A percentile compares a stretch with the other conserved stretches of the same genome.
Conservation (phyloP, 2,888 invertebrate species). For the Choristoneura rosaceana region DNA sequence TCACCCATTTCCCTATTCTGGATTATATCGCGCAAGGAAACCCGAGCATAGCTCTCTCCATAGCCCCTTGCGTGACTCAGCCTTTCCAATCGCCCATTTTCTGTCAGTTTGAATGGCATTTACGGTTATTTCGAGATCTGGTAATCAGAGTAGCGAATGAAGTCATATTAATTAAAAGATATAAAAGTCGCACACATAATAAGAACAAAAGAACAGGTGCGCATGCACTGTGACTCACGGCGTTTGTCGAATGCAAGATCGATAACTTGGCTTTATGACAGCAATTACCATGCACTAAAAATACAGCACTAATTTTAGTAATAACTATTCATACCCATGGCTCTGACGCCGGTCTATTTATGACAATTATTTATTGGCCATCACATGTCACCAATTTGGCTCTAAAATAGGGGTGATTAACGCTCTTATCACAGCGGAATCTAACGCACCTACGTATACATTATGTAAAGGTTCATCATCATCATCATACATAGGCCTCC, state of each 20-base stretch:
- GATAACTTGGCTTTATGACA: slow-evolving; percentile 39
- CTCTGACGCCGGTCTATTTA: slow-evolving; percentile 4
- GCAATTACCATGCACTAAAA: slow-evolving; percentile 27
- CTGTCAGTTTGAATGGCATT: no score
- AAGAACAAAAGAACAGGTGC: slow-evolving; percentile 21
- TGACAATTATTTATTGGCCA: not conserved
- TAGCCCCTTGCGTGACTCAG: no score
- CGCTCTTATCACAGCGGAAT: not conserved
- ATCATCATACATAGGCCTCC: no score
- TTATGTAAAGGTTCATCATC: no score
- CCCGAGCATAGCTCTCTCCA: no score
- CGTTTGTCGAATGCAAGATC: slow-evolving; percentile 22
- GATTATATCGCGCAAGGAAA: no score
- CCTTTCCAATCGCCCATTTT: no score
- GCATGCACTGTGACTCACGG: slow-evolving; percentile 5
- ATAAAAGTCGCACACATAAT: not conserved
- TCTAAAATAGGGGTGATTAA: not conserved
- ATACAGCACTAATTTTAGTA: slow-evolving; percentile 17
- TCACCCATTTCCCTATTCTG: no score
- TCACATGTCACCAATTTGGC: not conserved
- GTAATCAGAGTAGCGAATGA: no score
- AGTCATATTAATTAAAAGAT: no score
- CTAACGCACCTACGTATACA: no score
- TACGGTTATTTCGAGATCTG: no score
- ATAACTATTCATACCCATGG: slow-evolving; percentile 1